Conservation (phyloP, 2,888 invertebrate genomes). For the Dendrolimus houi region DNA sequence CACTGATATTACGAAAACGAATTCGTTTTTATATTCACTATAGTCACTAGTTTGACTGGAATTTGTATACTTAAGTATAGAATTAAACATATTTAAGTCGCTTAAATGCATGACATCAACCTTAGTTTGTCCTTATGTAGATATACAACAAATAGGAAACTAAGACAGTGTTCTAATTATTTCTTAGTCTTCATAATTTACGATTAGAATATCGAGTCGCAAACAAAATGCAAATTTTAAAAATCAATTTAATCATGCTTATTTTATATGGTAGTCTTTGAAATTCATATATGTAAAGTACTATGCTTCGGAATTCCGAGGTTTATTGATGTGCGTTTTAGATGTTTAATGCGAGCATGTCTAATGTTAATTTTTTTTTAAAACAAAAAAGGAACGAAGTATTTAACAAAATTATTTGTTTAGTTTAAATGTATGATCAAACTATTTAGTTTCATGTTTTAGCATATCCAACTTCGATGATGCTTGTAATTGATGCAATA, state of each 20-base stretch:
- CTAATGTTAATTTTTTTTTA: too few species aligned
- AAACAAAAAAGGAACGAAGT: too few species aligned
- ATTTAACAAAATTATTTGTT: background rate
- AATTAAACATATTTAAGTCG: conserved; percentile 17
- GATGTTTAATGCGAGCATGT: background rate
- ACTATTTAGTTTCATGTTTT: background rate
- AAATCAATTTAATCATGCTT: too few species aligned
- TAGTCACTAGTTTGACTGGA: conserved; percentile 54
- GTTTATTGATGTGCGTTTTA: too few species aligned
- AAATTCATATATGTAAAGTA: too few species aligned
- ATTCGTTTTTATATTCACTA: conserved; percentile 35
- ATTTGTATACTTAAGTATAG: conserved; percentile 13
- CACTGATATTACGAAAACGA: conserved; percentile 26
- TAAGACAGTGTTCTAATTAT: too few species aligned
- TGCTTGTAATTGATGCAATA: background rate
- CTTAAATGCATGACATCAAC: conserved; percentile 32
- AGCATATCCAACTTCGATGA: background rate
- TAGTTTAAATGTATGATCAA: background rate
- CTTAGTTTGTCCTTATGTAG: conserved; percentile 8
- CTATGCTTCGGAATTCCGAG: too few species aligned
- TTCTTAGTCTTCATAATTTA: too few species aligned
- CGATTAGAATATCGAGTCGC: too few species aligned
- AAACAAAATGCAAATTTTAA: too few species aligned
- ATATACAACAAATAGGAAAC: too few species aligned
- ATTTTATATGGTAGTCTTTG: too few species aligned